phyloP scores from a whole-genome alignment of 2,888 invertebrate species.

The Agrotis clavis region DNA sequence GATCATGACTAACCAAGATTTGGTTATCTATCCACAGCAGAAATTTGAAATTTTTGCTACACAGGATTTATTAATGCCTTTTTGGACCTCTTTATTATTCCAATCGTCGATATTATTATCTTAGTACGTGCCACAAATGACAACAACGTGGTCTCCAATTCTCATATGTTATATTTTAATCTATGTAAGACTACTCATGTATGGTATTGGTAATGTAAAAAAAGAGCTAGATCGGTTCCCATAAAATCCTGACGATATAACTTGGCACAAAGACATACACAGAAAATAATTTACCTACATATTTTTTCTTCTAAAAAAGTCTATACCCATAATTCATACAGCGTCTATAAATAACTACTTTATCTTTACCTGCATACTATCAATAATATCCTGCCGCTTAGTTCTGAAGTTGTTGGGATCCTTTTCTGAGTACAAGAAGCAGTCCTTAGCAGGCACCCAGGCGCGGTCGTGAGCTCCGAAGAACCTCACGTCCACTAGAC shows the following conservation, averaged over 20 bases:
- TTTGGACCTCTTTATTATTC: too few species aligned
- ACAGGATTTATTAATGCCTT: too few species aligned
- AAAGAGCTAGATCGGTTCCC: too few species aligned
- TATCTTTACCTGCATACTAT: slow-evolving; percentile 84
- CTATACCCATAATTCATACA: background rate
- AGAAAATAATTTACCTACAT: background rate
- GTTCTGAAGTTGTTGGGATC: slow-evolving; percentile 93
- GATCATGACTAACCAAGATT: too few species aligned
- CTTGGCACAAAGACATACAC: background rate
- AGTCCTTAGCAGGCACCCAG: slow-evolving; percentile 96
- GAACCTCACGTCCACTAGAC: slow-evolving; percentile 97
- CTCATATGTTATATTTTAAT: too few species aligned
- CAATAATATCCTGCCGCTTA: slow-evolving; percentile 86
- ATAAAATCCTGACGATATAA: background rate
- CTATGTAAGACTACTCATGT: too few species aligned
- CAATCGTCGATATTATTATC: too few species aligned
- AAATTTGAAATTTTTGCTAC: too few species aligned
- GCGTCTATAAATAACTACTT: too few species aligned
- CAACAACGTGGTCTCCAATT: background rate
- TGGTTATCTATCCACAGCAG: too few species aligned
- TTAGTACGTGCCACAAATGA: background rate
- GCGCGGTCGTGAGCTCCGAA: slow-evolving; percentile 99
- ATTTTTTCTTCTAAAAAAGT: background rate
- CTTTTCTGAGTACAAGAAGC: slow-evolving; percentile 95
- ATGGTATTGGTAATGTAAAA: too few species aligned